A percentile compares a stretch with the other conserved stretches of the same genome.
Evolutionary conservation across 64 coral and sea anemone genomes (phyloP).

Genomic region (Astreopora myriophthalma): DNA sequence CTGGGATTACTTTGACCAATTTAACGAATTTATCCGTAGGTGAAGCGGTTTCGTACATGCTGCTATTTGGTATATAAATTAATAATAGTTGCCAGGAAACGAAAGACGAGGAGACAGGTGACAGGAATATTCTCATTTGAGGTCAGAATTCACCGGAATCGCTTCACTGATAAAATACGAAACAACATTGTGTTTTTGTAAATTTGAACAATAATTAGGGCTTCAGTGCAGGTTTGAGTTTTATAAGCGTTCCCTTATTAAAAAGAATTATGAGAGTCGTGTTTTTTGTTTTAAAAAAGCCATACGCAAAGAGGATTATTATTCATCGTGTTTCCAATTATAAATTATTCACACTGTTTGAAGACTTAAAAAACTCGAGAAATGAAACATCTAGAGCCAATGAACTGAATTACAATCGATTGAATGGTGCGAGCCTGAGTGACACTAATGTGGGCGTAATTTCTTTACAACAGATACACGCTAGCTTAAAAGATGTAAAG

Average conservation of each 20-base stretch:
- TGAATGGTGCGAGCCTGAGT: too few relatives aligned
- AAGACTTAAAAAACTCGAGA: neutral
- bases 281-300: neutral
- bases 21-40: neutral
- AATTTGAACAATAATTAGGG: too few relatives aligned
- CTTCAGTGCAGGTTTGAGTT: too few relatives aligned
- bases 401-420: too few relatives aligned
- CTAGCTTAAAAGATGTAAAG: too few relatives aligned
- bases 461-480: too few relatives aligned
- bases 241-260: neutral
- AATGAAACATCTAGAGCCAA: neutral
- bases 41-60: neutral
- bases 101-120: neutral
- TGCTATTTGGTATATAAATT: neutral
- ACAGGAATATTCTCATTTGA: neutral
- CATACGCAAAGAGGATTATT: too few relatives aligned
- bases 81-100: conserved; percentile 34
- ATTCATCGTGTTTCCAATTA: neutral
- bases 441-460: too few relatives aligned
- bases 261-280: too few relatives aligned
- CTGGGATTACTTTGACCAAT: conserved; percentile 71
- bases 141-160: neutral
- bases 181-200: too few relatives aligned
- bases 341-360: conserved; percentile 13
- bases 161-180: too few relatives aligned